These are phyloP conservation scores for Arvicanthis niloticus DNA, from an alignment of 2,113 vertebrate species.

Conservation along the genomic window DNA sequence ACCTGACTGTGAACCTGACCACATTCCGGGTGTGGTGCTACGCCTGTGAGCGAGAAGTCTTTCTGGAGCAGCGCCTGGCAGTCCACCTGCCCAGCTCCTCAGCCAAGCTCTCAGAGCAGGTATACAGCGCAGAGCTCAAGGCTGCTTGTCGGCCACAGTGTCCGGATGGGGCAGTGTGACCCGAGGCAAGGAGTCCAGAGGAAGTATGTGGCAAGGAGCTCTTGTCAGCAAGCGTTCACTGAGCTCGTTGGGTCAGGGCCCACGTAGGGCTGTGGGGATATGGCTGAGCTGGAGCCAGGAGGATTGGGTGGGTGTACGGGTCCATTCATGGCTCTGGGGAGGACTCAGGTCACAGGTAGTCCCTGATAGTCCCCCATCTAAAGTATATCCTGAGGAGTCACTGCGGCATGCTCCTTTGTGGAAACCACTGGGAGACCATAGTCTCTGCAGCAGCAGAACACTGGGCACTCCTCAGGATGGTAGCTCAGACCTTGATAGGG, in stretches of 20 bases:
- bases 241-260: not conserved
- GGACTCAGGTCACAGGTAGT: not conserved
- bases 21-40: slow-evolving; percentile 99
- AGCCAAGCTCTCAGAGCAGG: slow-evolving; percentile 88
- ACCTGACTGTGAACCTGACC: slow-evolving; percentile 98
- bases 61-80: slow-evolving; percentile 91
- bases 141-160: accelerated
- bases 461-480: not conserved
- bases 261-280: accelerated
- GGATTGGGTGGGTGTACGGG: not conserved
- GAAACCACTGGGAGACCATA: not conserved
- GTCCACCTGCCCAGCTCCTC: slow-evolving; percentile 22
- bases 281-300: not conserved
- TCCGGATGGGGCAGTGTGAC: not conserved
- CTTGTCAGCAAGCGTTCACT: not conserved
- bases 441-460: not conserved
- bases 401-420: accelerated
- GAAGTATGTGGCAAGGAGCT: not conserved
- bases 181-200: accelerated
- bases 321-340: not conserved
- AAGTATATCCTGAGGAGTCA: accelerated
- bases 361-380: not conserved
- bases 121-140: not conserved
- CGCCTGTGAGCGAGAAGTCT: slow-evolving; percentile 96
- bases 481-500: not conserved